Conservation (phyloP, 2,113 vertebrate species). For the Alligator sinensis region DNA sequence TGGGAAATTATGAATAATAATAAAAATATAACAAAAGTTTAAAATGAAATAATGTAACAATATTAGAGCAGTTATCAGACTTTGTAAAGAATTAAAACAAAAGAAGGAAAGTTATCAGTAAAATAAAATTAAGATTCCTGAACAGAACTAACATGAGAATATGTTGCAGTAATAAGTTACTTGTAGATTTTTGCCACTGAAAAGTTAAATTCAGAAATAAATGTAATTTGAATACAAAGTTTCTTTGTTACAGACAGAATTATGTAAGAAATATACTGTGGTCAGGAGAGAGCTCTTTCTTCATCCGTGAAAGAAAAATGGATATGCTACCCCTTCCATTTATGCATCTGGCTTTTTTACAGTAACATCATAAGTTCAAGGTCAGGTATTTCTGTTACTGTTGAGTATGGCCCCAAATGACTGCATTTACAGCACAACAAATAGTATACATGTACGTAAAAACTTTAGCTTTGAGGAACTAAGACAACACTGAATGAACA, state of each 20-base stretch:
- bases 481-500: constrained; percentile 55
- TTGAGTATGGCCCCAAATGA: background rate
- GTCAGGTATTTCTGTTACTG: background rate
- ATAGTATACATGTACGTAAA: constrained; percentile 9
- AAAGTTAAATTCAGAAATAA: constrained; percentile 44
- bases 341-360: background rate
- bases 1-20: constrained; percentile 68
- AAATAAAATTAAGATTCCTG: constrained; percentile 67
- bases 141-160: constrained; percentile 74
- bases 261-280: background rate
- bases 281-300: constrained; percentile 70
- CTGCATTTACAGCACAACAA: constrained; percentile 7
- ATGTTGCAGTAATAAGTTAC: constrained; percentile 3
- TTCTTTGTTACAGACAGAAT: constrained; percentile 33
- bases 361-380: background rate
- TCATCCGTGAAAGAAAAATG: constrained; percentile 39
- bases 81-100: constrained; percentile 66
- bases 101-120: constrained; percentile 81
- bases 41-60: constrained; percentile 72
- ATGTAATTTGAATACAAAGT: constrained; percentile 36
- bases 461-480: constrained; percentile 20
- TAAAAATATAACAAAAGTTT: constrained; percentile 62
- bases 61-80: constrained; percentile 72
- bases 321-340: background rate
- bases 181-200: constrained; percentile 17